Evolutionary conservation across 2,888 invertebrate species (phyloP).

Genomic region (Hirtodrosophila trivittata): DNA sequence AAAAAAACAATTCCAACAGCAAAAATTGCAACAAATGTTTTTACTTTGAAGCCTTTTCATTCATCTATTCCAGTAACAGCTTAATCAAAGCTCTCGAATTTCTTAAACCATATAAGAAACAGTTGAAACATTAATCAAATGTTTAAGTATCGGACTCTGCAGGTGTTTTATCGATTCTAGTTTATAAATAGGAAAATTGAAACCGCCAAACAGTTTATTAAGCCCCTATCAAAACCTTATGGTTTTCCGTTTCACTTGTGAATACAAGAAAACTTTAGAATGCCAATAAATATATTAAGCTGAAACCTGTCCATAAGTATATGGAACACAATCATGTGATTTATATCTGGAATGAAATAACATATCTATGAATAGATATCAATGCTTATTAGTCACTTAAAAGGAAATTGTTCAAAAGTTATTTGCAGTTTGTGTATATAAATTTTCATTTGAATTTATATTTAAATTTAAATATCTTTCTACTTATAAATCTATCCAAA

Average conservation of each 20-base stretch:
- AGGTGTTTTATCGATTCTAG: conserved; percentile 18
- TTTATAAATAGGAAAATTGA: background rate
- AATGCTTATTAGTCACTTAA: too few species aligned
- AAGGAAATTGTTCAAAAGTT: too few species aligned
- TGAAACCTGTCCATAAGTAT: too few species aligned
- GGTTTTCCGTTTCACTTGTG: background rate
- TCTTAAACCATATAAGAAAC: background rate
- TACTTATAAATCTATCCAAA: too few species aligned
- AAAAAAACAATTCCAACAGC: conserved; percentile 18
- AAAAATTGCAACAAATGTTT: conserved; percentile 8
- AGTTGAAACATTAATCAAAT: background rate
- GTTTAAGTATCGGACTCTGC: background rate
- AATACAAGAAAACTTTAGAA: too few species aligned
- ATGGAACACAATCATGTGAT: too few species aligned
- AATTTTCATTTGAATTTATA: conserved; percentile 1
- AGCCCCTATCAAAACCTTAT: background rate
- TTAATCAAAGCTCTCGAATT: background rate
- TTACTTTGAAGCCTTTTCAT: conserved; percentile 7
- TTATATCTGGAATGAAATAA: too few species aligned
- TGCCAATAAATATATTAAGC: too few species aligned
- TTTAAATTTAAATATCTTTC: too few species aligned
- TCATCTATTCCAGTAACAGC: background rate
- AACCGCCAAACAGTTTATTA: too few species aligned
- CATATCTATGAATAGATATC: too few species aligned
- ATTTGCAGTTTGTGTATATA: too few species aligned